These are phyloP conservation scores for Megamerina dolium DNA, from an alignment of 2,888 invertebrate genomes.

Conservation along the genomic window DNA sequence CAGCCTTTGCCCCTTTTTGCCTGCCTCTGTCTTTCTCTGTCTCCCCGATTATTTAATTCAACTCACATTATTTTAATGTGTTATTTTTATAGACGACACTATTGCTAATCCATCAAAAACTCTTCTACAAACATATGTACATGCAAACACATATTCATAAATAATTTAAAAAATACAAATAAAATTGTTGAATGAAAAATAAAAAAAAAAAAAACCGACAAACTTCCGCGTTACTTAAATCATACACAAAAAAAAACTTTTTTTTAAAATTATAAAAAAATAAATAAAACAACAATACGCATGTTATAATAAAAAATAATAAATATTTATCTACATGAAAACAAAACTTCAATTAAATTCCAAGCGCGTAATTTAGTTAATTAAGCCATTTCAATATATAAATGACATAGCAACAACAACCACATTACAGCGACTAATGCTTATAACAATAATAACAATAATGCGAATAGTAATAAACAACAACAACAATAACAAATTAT, in stretches of 20 bases:
- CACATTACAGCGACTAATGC: constrained; percentile 1
- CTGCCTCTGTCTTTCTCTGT: too few relatives aligned
- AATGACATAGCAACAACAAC: constrained; percentile 11
- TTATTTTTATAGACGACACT: too few relatives aligned
- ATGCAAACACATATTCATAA: neutral
- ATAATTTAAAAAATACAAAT: constrained; percentile 1
- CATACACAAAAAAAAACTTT: neutral
- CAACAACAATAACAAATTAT: constrained; percentile 1
- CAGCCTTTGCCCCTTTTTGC: too few relatives aligned
- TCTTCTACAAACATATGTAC: neutral
- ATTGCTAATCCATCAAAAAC: constrained; percentile 7
- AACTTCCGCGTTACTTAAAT: neutral
- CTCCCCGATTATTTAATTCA: too few relatives aligned
- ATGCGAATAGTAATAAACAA: constrained; percentile 1
- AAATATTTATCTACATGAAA: neutral
- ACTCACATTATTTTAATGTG: too few relatives aligned
- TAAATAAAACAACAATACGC: neutral
- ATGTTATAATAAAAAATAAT: neutral
- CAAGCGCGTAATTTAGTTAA: constrained; percentile 47
- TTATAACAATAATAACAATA: neutral
- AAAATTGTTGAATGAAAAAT: neutral
- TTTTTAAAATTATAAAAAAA: neutral
- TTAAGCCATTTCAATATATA: constrained; percentile 44
- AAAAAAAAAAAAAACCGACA: neutral
- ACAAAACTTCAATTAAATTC: constrained; percentile 29